Evolutionary conservation across 1,140 invertebrate genomes (phyloP), one percentile per base, ranked within the genome.

Genomic region (Drosophila rhopaloa): DNA sequence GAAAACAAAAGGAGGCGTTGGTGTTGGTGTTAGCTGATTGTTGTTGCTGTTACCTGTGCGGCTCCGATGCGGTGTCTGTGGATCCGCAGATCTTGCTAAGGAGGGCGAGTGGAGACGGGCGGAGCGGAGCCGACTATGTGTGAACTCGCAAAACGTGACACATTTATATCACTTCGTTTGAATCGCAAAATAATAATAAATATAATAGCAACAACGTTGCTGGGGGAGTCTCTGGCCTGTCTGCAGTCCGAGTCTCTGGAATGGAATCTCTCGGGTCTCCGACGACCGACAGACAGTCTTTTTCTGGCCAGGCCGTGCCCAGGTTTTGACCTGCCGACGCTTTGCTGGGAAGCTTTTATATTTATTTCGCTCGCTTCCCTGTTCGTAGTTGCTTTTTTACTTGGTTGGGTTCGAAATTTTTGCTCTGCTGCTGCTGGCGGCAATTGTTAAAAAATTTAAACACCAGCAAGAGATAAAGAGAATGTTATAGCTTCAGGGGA

Each of bases 121-220:
- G 46, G 54, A 66, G 44, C 65, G 63, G 63, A 54, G 66, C 73
- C 55, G 73, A 88, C 80, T 90, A 89, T 89, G 84, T 89, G 84
- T 89, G 84, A 89, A 89, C 85, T 89, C 85, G 84, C 76, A 89
- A 89, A 89, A 89, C 84, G 84, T 89, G 84, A 89, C 84, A 89
- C 84, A 89, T 89, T 89, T 90, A 89, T 89, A 89, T 89, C 84
- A 89, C 84, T 89, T 89, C 84, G 84, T 89, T 89, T 89, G 84
- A 89, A 89, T 89, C 84, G 75, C 84, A 89, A 89, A 89, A 89
- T 89, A 89, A 89, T 89, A 89, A 89, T 89, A 89, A 89, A 89
- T 89, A 89, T 89, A 89, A 89, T 89, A 89, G 84, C 84, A 65
- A 84, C 75, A 62, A 75, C 76, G 38, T 50, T 54, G 75, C 65